Base-by-base conservation (phyloP, 2,113 vertebrate species). In the Pantherophis guttatus region DNA sequence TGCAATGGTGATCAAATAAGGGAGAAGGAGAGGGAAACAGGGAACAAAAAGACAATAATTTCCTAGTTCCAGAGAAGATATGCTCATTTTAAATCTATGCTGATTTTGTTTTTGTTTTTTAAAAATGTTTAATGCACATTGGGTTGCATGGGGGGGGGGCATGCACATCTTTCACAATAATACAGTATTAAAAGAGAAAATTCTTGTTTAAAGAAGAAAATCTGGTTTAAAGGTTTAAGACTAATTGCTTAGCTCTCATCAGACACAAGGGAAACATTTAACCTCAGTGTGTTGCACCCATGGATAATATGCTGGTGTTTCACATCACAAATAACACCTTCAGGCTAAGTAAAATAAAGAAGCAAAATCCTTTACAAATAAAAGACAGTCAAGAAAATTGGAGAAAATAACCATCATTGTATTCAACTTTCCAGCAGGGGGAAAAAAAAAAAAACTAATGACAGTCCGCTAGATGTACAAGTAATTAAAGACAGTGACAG, bases 321-420 rank as follows among this genome's bases (percentile, higher is more conserved):
- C 90, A 91, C 5, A 17, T 9, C 26, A 19, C 54, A 91, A 87
- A 48, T 0, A 0, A 21, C 89, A 55, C 17, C 50, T 0, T 3
- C 24, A 94, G 85, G 44, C 5, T 90, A 9, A 48, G 57, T 92
- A 52, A 94, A 96, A 94, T 19, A 24, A 91, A 94, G 90, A 44
- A 92, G 26, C 12, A 93, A 93, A 89, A 96, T 92, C 11, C 29
- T 5, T 89, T 21, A 75, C 87, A 33, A 91, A 94, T n/a, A 65
- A 91, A 2, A 62, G 62, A 53, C 24, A 85, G 55, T 54, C 39
- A 81, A 90, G 52, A 90, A 19, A 54, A 39, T 88, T 89, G 91
- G 54, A 52, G 92, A 87, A 93, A 85, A 33, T 3, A 50, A 86
- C 70, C 92, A 33, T 33, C 39, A 19, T 52, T 81, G 48, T 90